A percentile compares a stretch with the other conserved stretches of the same genome.
Evolutionary conservation across 2,113 vertebrate species (phyloP).

Genomic region (Stegastes partitus): DNA sequence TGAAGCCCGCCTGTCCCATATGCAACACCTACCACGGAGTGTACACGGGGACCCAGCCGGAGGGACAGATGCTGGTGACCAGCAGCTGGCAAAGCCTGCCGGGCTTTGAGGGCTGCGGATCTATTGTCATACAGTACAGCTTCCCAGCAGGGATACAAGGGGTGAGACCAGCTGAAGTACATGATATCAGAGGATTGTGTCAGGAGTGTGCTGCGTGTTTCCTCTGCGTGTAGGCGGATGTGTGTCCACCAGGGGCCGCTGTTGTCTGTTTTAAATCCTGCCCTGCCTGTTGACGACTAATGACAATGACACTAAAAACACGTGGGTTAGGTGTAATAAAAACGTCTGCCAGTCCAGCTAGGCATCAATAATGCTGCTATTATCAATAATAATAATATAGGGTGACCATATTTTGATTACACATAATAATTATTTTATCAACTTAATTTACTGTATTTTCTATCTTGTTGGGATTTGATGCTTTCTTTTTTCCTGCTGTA

Average conservation of each 20-base stretch:
- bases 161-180: conserved; percentile 41
- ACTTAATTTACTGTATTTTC: no score
- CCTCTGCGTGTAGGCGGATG: accelerated
- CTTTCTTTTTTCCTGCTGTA: no score
- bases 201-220: no score
- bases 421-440: no score
- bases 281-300: background rate
- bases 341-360: background rate
- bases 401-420: no score
- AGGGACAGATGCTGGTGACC: conserved; percentile 60
- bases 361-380: no score
- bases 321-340: background rate
- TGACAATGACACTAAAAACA: background rate
- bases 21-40: conserved; percentile 70
- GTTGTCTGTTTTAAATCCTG: background rate
- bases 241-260: conserved; percentile 34
- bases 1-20: conserved; percentile 67
- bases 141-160: conserved; percentile 65
- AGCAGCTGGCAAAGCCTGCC: conserved; percentile 45
- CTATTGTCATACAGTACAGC: conserved; percentile 50
- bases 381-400: no score
- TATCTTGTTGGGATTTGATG: no score
- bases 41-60: conserved; percentile 62
- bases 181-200: background rate
- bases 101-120: conserved; percentile 54